These are phyloP conservation scores for Darevskia nairensis DNA, from an alignment of 2,797 vertebrate genomes.

Conservation along the genomic window DNA sequence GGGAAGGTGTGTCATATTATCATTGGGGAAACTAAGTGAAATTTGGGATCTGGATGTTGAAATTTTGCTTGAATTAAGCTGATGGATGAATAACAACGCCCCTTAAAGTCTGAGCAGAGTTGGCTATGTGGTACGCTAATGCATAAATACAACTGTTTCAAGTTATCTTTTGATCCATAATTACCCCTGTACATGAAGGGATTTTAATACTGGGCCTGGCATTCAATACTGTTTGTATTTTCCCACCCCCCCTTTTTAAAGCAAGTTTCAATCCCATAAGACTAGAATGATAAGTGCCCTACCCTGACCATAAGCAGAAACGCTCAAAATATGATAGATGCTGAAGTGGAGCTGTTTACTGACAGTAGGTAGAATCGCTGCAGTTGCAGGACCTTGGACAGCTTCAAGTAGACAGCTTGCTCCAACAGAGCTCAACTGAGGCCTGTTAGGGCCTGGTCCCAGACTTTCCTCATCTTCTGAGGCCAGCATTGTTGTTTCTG, in stretches of 20 bases:
- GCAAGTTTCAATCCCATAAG: background rate
- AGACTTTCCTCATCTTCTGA: no score
- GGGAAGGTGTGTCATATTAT: background rate
- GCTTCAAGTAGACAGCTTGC: background rate
- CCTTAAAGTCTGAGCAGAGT: slow-evolving; percentile 51
- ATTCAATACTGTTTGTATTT: background rate
- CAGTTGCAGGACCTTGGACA: background rate
- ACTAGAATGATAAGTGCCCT: background rate
- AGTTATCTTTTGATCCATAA: background rate
- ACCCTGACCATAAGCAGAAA: background rate
- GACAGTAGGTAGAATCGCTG: background rate
- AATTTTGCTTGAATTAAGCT: slow-evolving; percentile 39
- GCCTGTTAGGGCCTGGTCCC: background rate
- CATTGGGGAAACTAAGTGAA: slow-evolving; percentile 20
- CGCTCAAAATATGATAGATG: background rate
- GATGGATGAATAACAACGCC: slow-evolving; percentile 35
- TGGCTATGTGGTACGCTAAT: slow-evolving; percentile 61
- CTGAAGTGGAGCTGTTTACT: no score
- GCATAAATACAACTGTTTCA: slow-evolving; percentile 31
- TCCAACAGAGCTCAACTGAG: background rate
- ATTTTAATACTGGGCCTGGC: background rate
- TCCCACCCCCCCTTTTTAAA: background rate
- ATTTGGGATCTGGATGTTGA: background rate
- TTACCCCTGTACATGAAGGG: background rate
- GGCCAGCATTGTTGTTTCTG: no score